Evolutionary conservation across 2,888 invertebrate genomes (phyloP).

Genomic region (Petrophora chlorosata): DNA sequence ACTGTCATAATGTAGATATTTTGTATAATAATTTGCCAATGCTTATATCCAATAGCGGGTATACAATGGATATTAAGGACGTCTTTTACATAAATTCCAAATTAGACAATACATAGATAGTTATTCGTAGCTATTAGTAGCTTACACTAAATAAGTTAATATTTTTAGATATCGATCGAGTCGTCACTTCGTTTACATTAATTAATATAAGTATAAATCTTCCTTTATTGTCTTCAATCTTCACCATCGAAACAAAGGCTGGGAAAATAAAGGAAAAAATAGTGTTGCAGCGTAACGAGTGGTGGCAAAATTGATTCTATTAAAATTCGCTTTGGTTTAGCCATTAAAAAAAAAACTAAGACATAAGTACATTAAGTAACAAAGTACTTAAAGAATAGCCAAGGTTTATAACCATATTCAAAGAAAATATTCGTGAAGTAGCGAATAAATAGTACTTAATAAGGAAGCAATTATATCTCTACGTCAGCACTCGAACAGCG

Average conservation of each 20-base stretch:
- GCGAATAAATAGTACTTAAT: slow-evolving; percentile 42
- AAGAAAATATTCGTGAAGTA: slow-evolving; percentile 50
- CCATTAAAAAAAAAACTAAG: slow-evolving; percentile 58
- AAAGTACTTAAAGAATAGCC: slow-evolving; percentile 41
- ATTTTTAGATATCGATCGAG: slow-evolving; percentile 75
- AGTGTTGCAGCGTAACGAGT: slow-evolving; percentile 54
- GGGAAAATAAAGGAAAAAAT: slow-evolving; percentile 44
- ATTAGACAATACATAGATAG: slow-evolving; percentile 50
- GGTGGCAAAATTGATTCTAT: slow-evolving; percentile 66
- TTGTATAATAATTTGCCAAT: slow-evolving; percentile 14
- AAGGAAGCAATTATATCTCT: slow-evolving; percentile 38
- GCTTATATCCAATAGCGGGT: slow-evolving; percentile 48
- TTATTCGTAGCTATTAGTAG: slow-evolving; percentile 55
- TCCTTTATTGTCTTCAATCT: slow-evolving; percentile 82
- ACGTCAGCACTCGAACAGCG: slow-evolving; percentile 26
- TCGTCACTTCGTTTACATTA: slow-evolving; percentile 71
- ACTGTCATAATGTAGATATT: neutral
- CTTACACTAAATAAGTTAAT: slow-evolving; percentile 73
- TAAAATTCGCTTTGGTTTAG: slow-evolving; percentile 75
- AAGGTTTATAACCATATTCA: slow-evolving; percentile 72
- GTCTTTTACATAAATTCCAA: slow-evolving; percentile 51
- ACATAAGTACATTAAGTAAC: slow-evolving; percentile 47
- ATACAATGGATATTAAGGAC: slow-evolving; percentile 45
- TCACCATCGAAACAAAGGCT: slow-evolving; percentile 72
- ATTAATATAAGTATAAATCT: slow-evolving; percentile 80